Conservation (phyloP, 2,113 vertebrate species). For the Mormyrus lacerda region DNA sequence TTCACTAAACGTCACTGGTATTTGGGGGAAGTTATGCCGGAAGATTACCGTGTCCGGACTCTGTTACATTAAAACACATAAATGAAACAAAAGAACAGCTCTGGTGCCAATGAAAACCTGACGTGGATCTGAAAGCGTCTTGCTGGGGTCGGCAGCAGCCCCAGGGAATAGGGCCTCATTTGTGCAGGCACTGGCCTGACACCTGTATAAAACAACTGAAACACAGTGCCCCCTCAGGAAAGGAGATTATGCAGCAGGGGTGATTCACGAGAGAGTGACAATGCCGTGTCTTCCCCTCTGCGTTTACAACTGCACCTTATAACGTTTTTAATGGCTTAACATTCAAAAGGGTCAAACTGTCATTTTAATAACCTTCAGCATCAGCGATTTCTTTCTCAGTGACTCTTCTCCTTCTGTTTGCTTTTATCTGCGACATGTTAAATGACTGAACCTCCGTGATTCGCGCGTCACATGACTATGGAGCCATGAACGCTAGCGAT, state of each 20-base stretch:
- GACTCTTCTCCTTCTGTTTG: neutral
- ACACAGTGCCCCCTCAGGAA: neutral
- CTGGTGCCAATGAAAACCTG: neutral
- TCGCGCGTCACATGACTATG: neutral
- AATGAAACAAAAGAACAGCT: neutral
- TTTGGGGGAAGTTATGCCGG: neutral
- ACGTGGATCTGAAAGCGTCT: neutral
- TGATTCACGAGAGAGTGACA: neutral
- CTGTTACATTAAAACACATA: neutral
- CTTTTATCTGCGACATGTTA: neutral
- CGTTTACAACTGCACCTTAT: neutral
- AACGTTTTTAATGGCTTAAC: neutral
- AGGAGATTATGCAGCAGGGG: neutral
- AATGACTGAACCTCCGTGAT: neutral
- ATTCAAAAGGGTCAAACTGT: neutral
- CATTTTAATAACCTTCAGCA: neutral
- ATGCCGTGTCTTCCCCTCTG: neutral
- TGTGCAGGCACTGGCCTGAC: neutral
- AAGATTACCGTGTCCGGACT: neutral
- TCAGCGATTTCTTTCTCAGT: neutral
- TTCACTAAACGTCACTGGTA: neutral
- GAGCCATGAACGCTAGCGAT: neutral
- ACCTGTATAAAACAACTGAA: neutral
- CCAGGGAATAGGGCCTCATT: neutral
- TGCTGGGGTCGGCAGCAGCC: neutral